A percentile compares a stretch with the other conserved stretches of the same genome.
Evolutionary conservation across 1,140 invertebrate species (phyloP).

Genomic region (Orius insidiosus): DNA sequence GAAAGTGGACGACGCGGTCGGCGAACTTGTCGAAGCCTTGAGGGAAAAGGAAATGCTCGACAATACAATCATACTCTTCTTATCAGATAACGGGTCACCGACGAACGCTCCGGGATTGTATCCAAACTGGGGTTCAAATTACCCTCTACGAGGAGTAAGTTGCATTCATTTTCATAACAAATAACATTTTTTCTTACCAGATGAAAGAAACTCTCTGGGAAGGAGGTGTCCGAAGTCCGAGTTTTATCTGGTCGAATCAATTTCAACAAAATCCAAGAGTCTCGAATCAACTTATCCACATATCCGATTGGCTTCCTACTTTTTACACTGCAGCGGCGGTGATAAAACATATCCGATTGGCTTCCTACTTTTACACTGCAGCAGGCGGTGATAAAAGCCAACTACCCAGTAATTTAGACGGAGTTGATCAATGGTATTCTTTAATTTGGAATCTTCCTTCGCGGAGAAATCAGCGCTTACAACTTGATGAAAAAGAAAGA

Average conservation of each 20-base stretch:
- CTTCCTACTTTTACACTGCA: neutral
- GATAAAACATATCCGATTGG: conserved; percentile 13
- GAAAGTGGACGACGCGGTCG: conserved; percentile 54
- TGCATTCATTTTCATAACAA: neutral
- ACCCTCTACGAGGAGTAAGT: conserved; percentile 40
- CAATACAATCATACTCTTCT: conserved; percentile 40
- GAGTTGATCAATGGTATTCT: conserved; percentile 36
- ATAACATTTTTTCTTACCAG: conserved; percentile 17
- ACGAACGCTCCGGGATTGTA: conserved; percentile 28
- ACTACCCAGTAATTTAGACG: conserved; percentile 34
- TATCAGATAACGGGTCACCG: conserved; percentile 42
- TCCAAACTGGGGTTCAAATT: conserved; percentile 47
- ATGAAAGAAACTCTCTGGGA: conserved; percentile 51
- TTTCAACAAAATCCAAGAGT: conserved; percentile 29
- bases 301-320: conserved; percentile 56
- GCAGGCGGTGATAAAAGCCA: conserved; percentile 29
- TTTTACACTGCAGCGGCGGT: conserved; percentile 33
- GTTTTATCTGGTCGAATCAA: conserved; percentile 44
- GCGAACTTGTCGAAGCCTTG: conserved; percentile 39
- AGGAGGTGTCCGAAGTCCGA: conserved; percentile 44
- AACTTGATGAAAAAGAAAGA: conserved; percentile 29
- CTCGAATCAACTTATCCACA: conserved; percentile 38
- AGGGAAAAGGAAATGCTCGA: conserved; percentile 36
- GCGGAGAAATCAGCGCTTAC: conserved; percentile 27
- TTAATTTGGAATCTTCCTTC: conserved; percentile 27